These are phyloP conservation scores for Carpatolechia fugitivella DNA, from an alignment of 2,888 invertebrate genomes.

Conservation along the genomic window DNA sequence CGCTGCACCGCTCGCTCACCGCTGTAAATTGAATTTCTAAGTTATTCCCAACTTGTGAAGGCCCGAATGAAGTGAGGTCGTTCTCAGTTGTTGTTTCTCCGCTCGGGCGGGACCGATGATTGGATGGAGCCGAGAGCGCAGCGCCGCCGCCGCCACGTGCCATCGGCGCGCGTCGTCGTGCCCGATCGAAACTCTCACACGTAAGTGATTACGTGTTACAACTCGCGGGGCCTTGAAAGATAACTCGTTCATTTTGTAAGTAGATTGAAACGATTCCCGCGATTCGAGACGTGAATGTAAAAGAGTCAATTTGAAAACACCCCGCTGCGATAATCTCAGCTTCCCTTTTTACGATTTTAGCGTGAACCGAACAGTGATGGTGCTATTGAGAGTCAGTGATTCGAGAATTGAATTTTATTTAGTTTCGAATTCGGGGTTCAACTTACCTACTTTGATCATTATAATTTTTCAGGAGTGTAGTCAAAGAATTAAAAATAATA, in stretches of 20 bases:
- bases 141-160: too few relatives aligned
- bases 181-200: slow-evolving; percentile 11
- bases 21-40: slow-evolving; percentile 71
- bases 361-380: too few relatives aligned
- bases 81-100: slow-evolving; percentile 58
- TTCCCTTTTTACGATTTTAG: neutral
- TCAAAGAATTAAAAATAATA: too few relatives aligned
- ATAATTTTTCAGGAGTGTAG: too few relatives aligned
- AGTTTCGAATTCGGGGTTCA: too few relatives aligned
- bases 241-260: slow-evolving; percentile 34
- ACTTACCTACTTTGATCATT: too few relatives aligned
- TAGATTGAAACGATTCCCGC: slow-evolving; percentile 41
- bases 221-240: slow-evolving; percentile 38
- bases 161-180: too few relatives aligned
- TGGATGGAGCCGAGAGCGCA: too few relatives aligned
- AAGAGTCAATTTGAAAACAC: slow-evolving; percentile 27
- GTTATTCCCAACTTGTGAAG: slow-evolving; percentile 65
- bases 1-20: slow-evolving; percentile 47
- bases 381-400: too few relatives aligned
- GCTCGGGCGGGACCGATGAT: slow-evolving; percentile 21
- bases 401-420: too few relatives aligned
- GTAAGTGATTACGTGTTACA: slow-evolving; percentile 50
- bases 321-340: neutral
- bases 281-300: slow-evolving; percentile 52
- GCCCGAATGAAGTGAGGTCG: slow-evolving; percentile 66